Evolutionary conservation across 2,113 vertebrate species (phyloP).

Genomic region (Ariopsis seemanni): DNA sequence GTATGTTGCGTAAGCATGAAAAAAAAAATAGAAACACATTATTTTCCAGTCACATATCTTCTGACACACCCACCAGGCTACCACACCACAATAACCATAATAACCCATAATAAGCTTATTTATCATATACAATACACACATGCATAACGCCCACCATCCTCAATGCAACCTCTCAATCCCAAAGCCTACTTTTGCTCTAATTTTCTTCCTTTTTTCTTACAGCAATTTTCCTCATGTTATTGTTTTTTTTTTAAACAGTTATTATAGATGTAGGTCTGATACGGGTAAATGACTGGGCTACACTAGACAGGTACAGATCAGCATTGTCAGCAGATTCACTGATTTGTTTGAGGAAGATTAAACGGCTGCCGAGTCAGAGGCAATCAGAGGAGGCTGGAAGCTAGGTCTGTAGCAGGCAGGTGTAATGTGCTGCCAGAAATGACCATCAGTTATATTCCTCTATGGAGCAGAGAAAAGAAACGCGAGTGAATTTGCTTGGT

Average conservation of each 20-base stretch:
- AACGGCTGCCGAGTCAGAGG: conserved; percentile 43
- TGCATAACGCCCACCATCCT: neutral
- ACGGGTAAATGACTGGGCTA: conserved; percentile 46
- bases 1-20: neutral
- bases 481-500: conserved; percentile 3
- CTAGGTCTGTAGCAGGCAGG: conserved; percentile 62
- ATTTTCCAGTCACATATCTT: conserved; percentile 8
- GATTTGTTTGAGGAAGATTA: conserved; percentile 42
- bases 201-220: neutral
- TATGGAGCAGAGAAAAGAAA: neutral
- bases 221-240: neutral
- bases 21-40: neutral
- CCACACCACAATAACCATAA: conserved; percentile 11
- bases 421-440: conserved; percentile 39
- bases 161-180: conserved; percentile 19
- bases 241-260: neutral
- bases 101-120: conserved; percentile 27
- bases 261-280: conserved; percentile 8
- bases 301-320: conserved; percentile 60
- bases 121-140: conserved; percentile 2
- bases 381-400: conserved; percentile 55
- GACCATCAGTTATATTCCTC: conserved; percentile 27
- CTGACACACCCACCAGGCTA: neutral
- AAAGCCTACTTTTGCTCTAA: neutral
- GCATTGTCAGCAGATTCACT: conserved; percentile 35